Conservation (phyloP, 2,113 vertebrate genomes). For the Cettia cetti region DNA sequence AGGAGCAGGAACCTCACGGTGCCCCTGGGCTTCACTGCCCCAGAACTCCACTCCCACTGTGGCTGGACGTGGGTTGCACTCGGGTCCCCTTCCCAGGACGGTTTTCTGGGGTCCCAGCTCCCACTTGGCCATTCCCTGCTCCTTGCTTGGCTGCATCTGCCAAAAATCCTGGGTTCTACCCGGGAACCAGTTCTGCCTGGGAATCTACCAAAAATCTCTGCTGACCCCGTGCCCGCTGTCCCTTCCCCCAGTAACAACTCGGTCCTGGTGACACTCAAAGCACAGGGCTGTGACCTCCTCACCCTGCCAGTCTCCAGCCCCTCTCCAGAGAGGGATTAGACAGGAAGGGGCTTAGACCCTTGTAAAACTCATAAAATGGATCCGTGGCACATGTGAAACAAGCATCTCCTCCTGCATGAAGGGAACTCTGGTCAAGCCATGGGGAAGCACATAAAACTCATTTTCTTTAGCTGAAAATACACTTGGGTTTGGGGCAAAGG, state of each 20-base stretch:
- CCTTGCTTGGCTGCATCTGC: not conserved
- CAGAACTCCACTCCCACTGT: rapidly evolving
- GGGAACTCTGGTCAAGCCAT: not conserved
- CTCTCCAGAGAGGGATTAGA: not conserved
- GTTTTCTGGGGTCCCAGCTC: rapidly evolving
- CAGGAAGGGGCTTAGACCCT: rapidly evolving
- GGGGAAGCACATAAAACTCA: rapidly evolving
- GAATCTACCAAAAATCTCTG: too few species aligned
- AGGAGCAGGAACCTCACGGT: rapidly evolving
- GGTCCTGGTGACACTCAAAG: not conserved
- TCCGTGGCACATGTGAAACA: rapidly evolving
- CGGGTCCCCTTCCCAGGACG: rapidly evolving
- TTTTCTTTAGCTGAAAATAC: not conserved
- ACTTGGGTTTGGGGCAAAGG: not conserved
- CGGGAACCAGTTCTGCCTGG: too few species aligned
- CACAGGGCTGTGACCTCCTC: rapidly evolving
- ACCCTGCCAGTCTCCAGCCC: rapidly evolving
- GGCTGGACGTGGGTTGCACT: rapidly evolving
- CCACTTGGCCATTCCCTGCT: rapidly evolving
- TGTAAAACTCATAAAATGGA: not conserved
- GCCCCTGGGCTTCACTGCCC: rapidly evolving
- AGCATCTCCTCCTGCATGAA: not conserved
- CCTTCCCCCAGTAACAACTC: not conserved
- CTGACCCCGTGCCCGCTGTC: rapidly evolving
- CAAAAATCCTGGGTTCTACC: rapidly evolving